Base-by-base conservation (phyloP, 2,888 invertebrate species). In the Neoitamus cyanurus region DNA sequence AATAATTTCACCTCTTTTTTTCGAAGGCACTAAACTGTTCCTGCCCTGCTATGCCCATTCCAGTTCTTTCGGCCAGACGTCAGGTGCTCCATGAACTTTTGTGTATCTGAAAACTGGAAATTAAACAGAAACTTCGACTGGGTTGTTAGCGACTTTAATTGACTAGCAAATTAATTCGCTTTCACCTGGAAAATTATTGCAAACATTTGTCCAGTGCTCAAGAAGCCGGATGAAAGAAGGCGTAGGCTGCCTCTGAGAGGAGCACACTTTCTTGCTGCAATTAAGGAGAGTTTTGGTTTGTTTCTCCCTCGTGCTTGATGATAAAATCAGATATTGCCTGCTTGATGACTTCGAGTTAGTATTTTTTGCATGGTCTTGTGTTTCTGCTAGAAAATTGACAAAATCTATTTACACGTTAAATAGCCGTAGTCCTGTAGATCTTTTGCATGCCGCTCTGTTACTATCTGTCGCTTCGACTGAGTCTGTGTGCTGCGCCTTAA, bases 401-500 rank as follows among this genome's bases (percentile, higher is more conserved):
- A 58, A 20, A 30, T 11, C 30, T 46, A 58, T 58, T 58, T 15
- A 9, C 7, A 58, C 9, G 0, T 20, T 25, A 20, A 20, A 20
- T 48, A 58, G 58, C 2, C 9, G 5, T 69, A 36, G 69, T 15
- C 34, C 30, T 69, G 42, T 42, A 42, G 42, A 15, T 34, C 37
- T 82, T 34, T 69, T 82, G 82, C 82, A 82, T 82, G 82, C 34
- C 7, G 30, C 15, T 82, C 82, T 82, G 20, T 82, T 69, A 31
- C 69, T 69, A 58, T 37, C 82, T 82, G 31, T 69, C 36, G 82
- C 82, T 82, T 82, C 82, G 37, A 82, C 69, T 69, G 69, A 25
- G 68, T 82, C 82, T 82, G 25, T 82, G 82, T 82, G 82, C 68
- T 82, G 82, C 69, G 82, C 36, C 58, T 82, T 82, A 69, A 82